A percentile compares a stretch with the other conserved stretches of the same genome.
Conservation (phyloP, 2,797 vertebrate genomes). For the Taenioides sp. region DNA sequence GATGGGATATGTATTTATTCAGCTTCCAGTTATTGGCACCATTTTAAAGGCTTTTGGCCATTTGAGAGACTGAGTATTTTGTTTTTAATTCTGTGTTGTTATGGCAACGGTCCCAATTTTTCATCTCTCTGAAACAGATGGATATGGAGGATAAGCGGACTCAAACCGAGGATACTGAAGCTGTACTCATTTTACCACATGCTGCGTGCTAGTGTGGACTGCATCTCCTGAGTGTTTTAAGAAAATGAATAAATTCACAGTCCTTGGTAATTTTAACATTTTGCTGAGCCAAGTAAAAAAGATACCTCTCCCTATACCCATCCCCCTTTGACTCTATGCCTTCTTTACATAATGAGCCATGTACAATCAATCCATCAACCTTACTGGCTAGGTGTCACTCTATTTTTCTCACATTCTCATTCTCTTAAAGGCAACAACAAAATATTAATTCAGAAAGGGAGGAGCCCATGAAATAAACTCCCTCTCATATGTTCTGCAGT, state of each 20-base stretch:
- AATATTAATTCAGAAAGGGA: background rate
- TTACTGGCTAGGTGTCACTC: constrained; percentile 35
- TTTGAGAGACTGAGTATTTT: no score
- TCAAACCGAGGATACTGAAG: background rate
- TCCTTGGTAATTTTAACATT: constrained; percentile 6
- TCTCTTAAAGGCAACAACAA: constrained; percentile 8
- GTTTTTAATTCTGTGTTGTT: background rate
- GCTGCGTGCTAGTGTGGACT: background rate
- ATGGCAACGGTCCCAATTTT: no score
- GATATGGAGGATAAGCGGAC: background rate
- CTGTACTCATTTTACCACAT: background rate
- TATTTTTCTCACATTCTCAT: constrained; percentile 20
- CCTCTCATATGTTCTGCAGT: constrained; percentile 32
- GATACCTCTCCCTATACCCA: background rate
- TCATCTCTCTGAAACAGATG: no score
- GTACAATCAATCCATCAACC: constrained; percentile 50
- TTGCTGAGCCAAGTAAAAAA: constrained; percentile 23
- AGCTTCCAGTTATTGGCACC: no score
- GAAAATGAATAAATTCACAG: background rate
- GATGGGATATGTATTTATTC: constrained; percentile 5
- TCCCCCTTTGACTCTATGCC: constrained; percentile 17
- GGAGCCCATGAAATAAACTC: constrained; percentile 6
- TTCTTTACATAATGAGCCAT: constrained; percentile 43
- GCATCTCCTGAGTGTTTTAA: background rate
- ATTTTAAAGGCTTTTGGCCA: no score